A percentile compares a stretch with the other conserved stretches of the same genome.
phyloP scores from a whole-genome alignment of 2,888 invertebrate species.

The Octodonta nipae region DNA sequence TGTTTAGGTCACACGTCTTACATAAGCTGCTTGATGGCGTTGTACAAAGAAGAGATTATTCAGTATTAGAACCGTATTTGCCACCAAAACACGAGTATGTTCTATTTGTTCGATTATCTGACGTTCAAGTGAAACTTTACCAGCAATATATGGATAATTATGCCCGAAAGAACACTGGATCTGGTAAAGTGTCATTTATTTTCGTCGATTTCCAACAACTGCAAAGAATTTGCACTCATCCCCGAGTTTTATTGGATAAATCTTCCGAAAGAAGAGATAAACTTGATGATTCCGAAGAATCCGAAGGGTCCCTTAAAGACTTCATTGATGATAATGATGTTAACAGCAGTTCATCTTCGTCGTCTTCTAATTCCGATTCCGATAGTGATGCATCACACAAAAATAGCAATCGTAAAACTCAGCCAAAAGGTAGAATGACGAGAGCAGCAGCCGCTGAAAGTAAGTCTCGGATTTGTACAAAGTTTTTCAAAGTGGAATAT shows the following conservation, averaged over 20 bases:
- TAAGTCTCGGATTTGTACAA: too few species aligned
- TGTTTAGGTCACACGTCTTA: slow-evolving; percentile 77
- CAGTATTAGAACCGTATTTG: slow-evolving; percentile 81
- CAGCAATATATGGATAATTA: slow-evolving; percentile 61
- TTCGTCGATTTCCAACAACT: slow-evolving; percentile 43
- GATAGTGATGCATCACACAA: slow-evolving; percentile 3
- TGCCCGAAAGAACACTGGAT: slow-evolving; percentile 36
- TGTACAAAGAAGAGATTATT: slow-evolving; percentile 84
- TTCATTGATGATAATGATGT: slow-evolving; percentile 53
- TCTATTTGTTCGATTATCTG: slow-evolving; percentile 69
- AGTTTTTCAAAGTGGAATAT: too few species aligned
- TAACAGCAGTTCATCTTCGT: slow-evolving; percentile 16
- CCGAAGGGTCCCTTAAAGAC: slow-evolving; percentile 59
- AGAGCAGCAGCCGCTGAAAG: slow-evolving; percentile 14
- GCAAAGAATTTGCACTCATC: slow-evolving; percentile 43
- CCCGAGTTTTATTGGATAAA: slow-evolving; percentile 50
- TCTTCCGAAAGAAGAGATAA: slow-evolving; percentile 25
- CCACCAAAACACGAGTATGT: slow-evolving; percentile 96
- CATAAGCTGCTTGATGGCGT: slow-evolving; percentile 80
- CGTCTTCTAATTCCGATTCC: slow-evolving; percentile 13
- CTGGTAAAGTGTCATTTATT: slow-evolving; percentile 42
- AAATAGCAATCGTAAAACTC: slow-evolving; percentile 5
- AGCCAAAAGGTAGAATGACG: slow-evolving; percentile 10
- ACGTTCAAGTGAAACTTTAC: slow-evolving; percentile 73
- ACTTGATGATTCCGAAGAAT: slow-evolving; percentile 38